Percentiles rank a stretch among this genome's conserved stretches.
Evolutionary conservation across 2,113 vertebrate genomes (phyloP).

Genomic region (Albula goreensis): DNA sequence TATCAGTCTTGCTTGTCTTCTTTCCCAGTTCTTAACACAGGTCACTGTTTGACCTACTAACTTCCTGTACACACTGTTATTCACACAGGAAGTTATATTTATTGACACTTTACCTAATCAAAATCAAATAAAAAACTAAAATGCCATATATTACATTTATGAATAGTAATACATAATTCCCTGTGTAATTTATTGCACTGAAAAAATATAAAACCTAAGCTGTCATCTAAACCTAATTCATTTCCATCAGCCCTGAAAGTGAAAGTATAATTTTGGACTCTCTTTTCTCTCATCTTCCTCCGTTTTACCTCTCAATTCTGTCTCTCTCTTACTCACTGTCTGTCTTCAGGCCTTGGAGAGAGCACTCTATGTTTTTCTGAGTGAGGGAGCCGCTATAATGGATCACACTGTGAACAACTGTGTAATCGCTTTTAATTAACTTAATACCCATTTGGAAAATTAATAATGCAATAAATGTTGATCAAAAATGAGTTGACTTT

Average conservation of each 20-base stretch:
- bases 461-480: slow-evolving; percentile 24
- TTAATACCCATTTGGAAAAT: slow-evolving; percentile 27
- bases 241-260: neutral
- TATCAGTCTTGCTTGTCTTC: neutral
- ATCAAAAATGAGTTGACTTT: slow-evolving; percentile 20
- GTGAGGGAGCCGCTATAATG: slow-evolving; percentile 6
- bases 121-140: too few species aligned
- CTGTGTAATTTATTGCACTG: too few species aligned
- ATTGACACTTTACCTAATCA: too few species aligned
- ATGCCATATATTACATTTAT: too few species aligned
- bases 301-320: neutral
- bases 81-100: neutral
- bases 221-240: too few species aligned
- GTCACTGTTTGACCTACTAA: neutral
- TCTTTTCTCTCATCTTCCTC: neutral
- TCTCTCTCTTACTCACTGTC: neutral
- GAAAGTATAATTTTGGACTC: neutral
- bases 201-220: too few species aligned
- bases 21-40: neutral
- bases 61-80: neutral
- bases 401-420: slow-evolving; percentile 14
- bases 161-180: too few species aligned
- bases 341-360: neutral
- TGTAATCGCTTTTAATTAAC: slow-evolving; percentile 25
- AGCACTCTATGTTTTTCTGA: slow-evolving; percentile 15